A percentile compares a stretch with the other conserved stretches of the same genome.
phyloP scores from a whole-genome alignment of 1,140 invertebrate species.

The Drosophila ironensis region DNA sequence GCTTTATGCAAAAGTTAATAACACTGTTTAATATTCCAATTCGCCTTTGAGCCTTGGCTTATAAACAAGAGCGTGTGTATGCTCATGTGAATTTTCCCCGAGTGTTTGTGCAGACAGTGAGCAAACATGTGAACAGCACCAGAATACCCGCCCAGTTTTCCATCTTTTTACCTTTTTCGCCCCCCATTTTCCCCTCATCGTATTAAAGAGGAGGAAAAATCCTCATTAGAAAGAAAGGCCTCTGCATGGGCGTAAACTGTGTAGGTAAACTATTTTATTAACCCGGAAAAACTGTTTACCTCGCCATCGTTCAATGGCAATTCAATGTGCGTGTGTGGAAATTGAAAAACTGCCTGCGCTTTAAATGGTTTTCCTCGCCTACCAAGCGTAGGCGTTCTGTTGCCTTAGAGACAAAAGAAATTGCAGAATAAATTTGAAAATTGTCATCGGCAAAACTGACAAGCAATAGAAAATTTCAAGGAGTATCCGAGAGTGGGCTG shows the following conservation, averaged over 20 bases:
- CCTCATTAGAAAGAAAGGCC: slow-evolving; percentile 49
- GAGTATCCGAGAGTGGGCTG: slow-evolving; percentile 4
- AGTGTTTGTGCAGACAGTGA: slow-evolving; percentile 64
- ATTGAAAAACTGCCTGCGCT: slow-evolving; percentile 45
- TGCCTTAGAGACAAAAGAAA: slow-evolving; percentile 43
- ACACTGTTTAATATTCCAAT: slow-evolving; percentile 39
- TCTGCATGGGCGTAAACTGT: slow-evolving; percentile 13
- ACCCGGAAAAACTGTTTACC: slow-evolving; percentile 35
- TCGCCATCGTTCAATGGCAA: slow-evolving; percentile 30
- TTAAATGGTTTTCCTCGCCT: slow-evolving; percentile 32
- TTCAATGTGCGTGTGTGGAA: slow-evolving; percentile 36
- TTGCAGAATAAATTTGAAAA: slow-evolving; percentile 53
- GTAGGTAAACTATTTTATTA: slow-evolving; percentile 38
- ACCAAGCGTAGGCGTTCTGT: slow-evolving; percentile 36
- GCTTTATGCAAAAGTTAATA: slow-evolving; percentile 36
- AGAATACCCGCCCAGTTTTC: background rate
- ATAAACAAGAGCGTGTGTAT: background rate
- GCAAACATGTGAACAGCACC: slow-evolving; percentile 40
- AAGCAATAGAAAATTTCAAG: too few species aligned
- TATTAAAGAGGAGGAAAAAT: slow-evolving; percentile 34
- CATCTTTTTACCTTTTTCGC: background rate
- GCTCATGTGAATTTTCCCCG: slow-evolving; percentile 8
- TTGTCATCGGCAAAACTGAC: slow-evolving; percentile 39
- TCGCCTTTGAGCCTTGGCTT: slow-evolving; percentile 19
- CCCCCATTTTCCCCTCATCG: background rate